Base-by-base conservation (phyloP, 92 coral and sea anemone species). In the Montipora capitata region DNA sequence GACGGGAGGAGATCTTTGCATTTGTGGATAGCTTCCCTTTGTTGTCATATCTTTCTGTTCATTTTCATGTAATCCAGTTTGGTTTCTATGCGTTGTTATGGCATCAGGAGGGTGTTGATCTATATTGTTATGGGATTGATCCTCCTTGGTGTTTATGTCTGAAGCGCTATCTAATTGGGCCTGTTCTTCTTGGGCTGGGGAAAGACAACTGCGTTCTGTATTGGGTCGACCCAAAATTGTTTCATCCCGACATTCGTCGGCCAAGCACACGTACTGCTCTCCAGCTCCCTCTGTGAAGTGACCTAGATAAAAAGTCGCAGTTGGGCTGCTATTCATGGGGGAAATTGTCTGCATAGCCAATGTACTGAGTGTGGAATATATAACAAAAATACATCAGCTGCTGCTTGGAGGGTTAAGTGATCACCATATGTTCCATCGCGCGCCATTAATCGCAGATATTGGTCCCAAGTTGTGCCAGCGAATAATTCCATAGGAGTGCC, bases 391-490 rank as follows among this genome's bases (percentile, higher is more conserved):
- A 89, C 3, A 61, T 89, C 61, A 15, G 85, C 76, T 45, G 68
- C 75, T 15, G 93, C 89, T 84, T 90, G 93, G 48, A 90, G 70
- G 6, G 90, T 90, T 40, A 90, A 48, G 45, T 90, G 93, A 67
- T 84, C 90, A 27, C 89, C 87, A 56, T 68, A 44, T 54, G 93
- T 84, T 14, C 90, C 87, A 73, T 83, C 68, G 57, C 45, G 38
- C 11, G 64, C 77, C 89, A 83, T 89, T 40, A 2, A 12, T 49
- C 42, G 57, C 14, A 84, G 59, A 86, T 90, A 90, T 54, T 84
- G 86, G 66, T 16, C 14, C 75, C 86, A 80, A n/a, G 75, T 9
- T 48, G 35, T 64, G 61, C 74, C 85, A 45, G 74, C 85, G 18
- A 79, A 66, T 79, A 79, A 65, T 64, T 40, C 72, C 41, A 64